Base-by-base conservation (phyloP, 2,888 invertebrate species). In the Morpho achilles region DNA sequence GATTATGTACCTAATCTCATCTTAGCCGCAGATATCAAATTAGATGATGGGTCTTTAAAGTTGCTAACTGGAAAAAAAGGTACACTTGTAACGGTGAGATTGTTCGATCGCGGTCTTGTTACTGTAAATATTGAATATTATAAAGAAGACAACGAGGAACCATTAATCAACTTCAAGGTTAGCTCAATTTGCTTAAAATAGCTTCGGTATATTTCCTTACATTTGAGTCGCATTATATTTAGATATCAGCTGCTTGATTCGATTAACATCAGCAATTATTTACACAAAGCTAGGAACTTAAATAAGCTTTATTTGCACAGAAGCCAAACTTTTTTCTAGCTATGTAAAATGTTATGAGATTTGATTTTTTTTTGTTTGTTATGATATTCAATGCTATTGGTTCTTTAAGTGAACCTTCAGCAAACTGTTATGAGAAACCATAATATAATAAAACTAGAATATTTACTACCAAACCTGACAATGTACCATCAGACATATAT, bases 91-190 rank as follows among this genome's bases (percentile, higher is more conserved):
- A 94, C 94, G 41, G 91, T 95, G 49, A 92, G 96, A 75, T 92
- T 95, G 67, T 96, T 94, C 73, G 92, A 92, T 50, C 93, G 94
- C 70, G 96, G 96, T 58, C 87, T 96, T 67, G 91, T 96, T 59
- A 96, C 96, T 44, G 89, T 96, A 68, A 96, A 96, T 79, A 93
- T 96, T 73, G 97, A 97, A 77, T 96, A 95, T 87, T 96, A 93
- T 79, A 94, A 95, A 77, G 93, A 92, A 61, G 95, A 95, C 59
- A 93, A 93, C 64, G 95, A 95, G 73, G 94, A 94, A 66, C 93
- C 95, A 45, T 77, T 95, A 61, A 88, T 96, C 71, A 93, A 92
- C 68, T 94, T 94, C 83, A 96, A 96, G 93, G 96, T 96, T 93
- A 85, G 82, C 62, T 59, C 57, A 63, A 62, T 65, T 64, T 61